Percentiles rank a stretch among this genome's conserved stretches.
Conservation (phyloP, 2,888 invertebrate species). For the Rhingia campestris region DNA sequence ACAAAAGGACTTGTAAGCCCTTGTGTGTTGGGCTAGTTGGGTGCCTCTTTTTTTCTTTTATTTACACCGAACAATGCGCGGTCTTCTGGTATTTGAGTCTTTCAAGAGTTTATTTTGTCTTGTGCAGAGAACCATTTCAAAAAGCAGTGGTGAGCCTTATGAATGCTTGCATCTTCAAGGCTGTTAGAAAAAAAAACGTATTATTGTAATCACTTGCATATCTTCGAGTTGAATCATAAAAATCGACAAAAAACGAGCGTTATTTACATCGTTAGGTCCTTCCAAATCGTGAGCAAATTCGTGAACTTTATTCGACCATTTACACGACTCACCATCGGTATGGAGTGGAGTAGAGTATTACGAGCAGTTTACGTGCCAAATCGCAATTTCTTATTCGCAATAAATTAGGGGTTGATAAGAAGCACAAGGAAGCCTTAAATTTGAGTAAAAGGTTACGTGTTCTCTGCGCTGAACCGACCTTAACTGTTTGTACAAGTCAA, state of each 20-base stretch:
- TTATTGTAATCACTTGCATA: not conserved
- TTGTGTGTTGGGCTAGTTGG: conserved; percentile 35
- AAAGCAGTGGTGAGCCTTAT: not conserved
- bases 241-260: not conserved
- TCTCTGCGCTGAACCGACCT: not conserved
- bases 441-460: conserved; percentile 29
- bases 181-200: no score
- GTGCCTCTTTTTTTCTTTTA: not conserved
- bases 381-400: conserved; percentile 13
- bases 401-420: conserved; percentile 10
- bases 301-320: not conserved
- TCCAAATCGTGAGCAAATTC: not conserved
- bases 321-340: not conserved
- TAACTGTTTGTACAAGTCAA: conserved; percentile 1
- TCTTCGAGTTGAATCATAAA: not conserved
- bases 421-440: conserved; percentile 8
- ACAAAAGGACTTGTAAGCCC: conserved; percentile 29
- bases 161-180: no score
- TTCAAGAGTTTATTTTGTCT: conserved; percentile 3
- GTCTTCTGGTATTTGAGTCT: conserved; percentile 13
- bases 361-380: conserved; percentile 37
- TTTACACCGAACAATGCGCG: conserved; percentile 14
- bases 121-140: conserved; percentile 24
- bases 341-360: conserved; percentile 5
- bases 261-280: not conserved